These are phyloP conservation scores for Diprion similis DNA, from an alignment of 1,140 invertebrate species.

Conservation along the genomic window DNA sequence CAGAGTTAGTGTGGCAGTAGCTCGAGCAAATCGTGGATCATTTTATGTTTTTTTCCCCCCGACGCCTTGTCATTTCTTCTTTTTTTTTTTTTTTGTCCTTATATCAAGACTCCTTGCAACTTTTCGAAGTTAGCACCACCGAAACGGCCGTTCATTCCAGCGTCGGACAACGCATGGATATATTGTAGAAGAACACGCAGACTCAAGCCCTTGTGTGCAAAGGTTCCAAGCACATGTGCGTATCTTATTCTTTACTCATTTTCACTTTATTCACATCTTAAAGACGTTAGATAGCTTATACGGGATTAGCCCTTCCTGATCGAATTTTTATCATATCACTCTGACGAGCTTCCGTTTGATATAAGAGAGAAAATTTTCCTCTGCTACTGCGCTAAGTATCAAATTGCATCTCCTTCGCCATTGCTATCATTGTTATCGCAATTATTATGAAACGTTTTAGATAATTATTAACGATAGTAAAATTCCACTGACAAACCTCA, in stretches of 20 bases:
- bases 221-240: neutral
- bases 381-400: no score
- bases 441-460: neutral
- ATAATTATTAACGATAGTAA: neutral
- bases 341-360: no score
- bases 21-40: constrained; percentile 4
- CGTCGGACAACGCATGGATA: constrained; percentile 1
- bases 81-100: neutral
- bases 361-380: no score
- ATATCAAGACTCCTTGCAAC: neutral
- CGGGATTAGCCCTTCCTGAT: neutral
- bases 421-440: neutral
- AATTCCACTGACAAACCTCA: neutral
- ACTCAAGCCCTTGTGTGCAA: neutral
- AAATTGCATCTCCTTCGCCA: no score
- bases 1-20: constrained; percentile 5
- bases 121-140: constrained; percentile 2
- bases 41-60: neutral
- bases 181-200: neutral
- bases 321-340: no score
- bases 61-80: neutral
- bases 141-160: neutral
- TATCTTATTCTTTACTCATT: neutral
- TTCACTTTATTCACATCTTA: neutral
- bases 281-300: neutral